phyloP scores from a whole-genome alignment of 2,113 vertebrate genomes.

The Paramisgurnus dabryanus region DNA sequence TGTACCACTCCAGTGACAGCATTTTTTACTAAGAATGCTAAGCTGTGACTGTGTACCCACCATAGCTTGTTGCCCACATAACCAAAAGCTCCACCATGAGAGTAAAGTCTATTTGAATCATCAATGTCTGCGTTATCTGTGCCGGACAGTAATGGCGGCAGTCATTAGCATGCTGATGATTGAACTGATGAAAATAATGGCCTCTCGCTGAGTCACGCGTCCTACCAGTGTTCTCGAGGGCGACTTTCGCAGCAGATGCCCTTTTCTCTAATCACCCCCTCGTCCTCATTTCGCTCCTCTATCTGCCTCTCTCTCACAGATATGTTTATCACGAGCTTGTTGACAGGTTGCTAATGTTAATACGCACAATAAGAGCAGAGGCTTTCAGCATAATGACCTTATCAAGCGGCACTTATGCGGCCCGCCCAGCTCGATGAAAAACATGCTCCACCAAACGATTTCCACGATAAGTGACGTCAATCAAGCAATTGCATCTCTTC shows the following conservation, averaged over 20 bases:
- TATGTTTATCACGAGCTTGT: conserved; percentile 43
- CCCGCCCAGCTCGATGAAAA: conserved; percentile 34
- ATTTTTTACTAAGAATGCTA: background rate
- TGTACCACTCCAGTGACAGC: too few relatives aligned
- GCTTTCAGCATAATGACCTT: conserved; percentile 49
- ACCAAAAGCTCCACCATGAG: background rate
- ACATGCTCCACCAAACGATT: conserved; percentile 19
- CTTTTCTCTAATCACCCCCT: conserved; percentile 51
- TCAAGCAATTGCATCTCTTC: conserved; percentile 17
- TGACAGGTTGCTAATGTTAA: conserved; percentile 45
- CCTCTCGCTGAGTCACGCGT: conserved; percentile 49
- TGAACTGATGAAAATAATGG: conserved; percentile 55
- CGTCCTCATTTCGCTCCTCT: conserved; percentile 32
- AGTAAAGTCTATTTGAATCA: conserved; percentile 33
- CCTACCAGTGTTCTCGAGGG: conserved; percentile 38
- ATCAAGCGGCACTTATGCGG: conserved; percentile 35
- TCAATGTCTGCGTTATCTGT: conserved; percentile 38
- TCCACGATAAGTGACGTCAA: conserved; percentile 34
- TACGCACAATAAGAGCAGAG: conserved; percentile 41
- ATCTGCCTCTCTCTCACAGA: conserved; percentile 27
- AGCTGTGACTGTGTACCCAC: background rate
- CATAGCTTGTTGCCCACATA: conserved; percentile 26
- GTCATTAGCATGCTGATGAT: conserved; percentile 51
- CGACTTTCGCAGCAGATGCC: conserved; percentile 48
- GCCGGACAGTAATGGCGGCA: conserved; percentile 35